phyloP scores from a whole-genome alignment of 2,888 invertebrate genomes.

The Clunio marinus region DNA sequence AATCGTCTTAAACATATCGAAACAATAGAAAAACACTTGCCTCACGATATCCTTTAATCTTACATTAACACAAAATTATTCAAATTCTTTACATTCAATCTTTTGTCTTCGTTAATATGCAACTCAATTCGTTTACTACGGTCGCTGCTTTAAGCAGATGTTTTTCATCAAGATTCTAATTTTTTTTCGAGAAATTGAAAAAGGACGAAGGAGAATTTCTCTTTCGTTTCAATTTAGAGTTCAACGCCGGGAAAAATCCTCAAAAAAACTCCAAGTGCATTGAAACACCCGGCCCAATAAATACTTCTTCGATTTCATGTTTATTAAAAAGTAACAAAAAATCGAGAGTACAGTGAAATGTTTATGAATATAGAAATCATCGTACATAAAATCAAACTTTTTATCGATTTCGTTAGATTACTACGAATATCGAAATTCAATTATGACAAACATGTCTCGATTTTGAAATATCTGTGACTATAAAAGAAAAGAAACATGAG shows the following conservation, averaged over 20 bases:
- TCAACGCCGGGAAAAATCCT: slow-evolving; percentile 20
- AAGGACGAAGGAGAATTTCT: slow-evolving; percentile 31
- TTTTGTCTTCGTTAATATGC: slow-evolving; percentile 34
- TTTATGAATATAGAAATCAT: too few relatives aligned
- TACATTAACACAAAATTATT: slow-evolving; percentile 10
- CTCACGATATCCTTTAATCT: slow-evolving; percentile 17
- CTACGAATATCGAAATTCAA: background rate
- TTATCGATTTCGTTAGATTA: background rate
- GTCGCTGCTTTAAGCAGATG: slow-evolving; percentile 27
- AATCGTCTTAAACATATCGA: too few relatives aligned
- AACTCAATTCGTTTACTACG: slow-evolving; percentile 11
- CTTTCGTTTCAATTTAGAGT: background rate
- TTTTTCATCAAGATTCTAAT: slow-evolving; percentile 32
- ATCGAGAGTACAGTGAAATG: background rate
- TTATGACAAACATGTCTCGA: too few relatives aligned
- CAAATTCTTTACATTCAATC: slow-evolving; percentile 20
- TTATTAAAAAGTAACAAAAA: slow-evolving; percentile 4
- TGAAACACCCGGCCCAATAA: slow-evolving; percentile 35
- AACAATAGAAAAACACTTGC: slow-evolving; percentile 22
- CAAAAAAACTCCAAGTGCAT: slow-evolving; percentile 1
- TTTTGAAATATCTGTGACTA: too few relatives aligned
- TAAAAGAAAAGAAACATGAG: too few relatives aligned
- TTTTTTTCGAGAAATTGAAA: slow-evolving; percentile 22
- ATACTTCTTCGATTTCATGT: slow-evolving; percentile 19
- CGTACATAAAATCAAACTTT: background rate